phyloP scores from a whole-genome alignment of 1,140 invertebrate genomes.

The Bactericera cockerelli region DNA sequence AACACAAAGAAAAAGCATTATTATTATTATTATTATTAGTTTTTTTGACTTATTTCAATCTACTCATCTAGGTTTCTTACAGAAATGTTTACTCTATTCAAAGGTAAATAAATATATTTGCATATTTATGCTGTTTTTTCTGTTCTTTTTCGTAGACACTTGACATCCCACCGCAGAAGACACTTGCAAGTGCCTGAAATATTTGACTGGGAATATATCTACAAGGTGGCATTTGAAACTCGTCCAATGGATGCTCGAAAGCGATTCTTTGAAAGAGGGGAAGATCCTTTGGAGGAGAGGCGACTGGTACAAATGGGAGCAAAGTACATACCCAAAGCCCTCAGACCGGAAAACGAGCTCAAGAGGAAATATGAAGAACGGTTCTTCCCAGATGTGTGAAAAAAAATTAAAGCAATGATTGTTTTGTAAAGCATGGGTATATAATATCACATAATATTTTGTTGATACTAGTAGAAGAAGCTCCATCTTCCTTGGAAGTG shows the following conservation, averaged over 20 bases:
- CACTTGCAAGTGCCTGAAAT: slow-evolving; percentile 21
- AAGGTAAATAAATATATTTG: no score
- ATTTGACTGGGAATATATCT: slow-evolving; percentile 25
- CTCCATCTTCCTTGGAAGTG: no score
- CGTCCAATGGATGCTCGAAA: slow-evolving; percentile 20
- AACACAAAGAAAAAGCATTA: no score
- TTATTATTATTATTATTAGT: no score
- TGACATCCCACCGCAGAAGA: slow-evolving; percentile 18
- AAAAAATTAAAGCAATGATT: no score
- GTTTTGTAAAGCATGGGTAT: no score
- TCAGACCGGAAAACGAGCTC: not conserved
- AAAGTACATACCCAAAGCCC: slow-evolving; percentile 8
- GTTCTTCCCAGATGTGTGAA: slow-evolving; percentile 14
- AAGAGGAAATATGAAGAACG: slow-evolving; percentile 10
- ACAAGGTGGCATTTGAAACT: slow-evolving; percentile 23
- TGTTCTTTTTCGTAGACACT: slow-evolving; percentile 7
- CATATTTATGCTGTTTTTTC: not conserved
- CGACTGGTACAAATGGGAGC: slow-evolving; percentile 14
- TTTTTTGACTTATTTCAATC: no score
- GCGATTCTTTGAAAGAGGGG: slow-evolving; percentile 21
- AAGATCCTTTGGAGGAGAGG: slow-evolving; percentile 21
- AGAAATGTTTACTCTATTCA: no score
- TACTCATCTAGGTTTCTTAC: no score
- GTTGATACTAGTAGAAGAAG: no score
- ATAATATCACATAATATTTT: no score